Conservation (phyloP, 2,113 vertebrate species). For the Pluvianellus socialis region DNA sequence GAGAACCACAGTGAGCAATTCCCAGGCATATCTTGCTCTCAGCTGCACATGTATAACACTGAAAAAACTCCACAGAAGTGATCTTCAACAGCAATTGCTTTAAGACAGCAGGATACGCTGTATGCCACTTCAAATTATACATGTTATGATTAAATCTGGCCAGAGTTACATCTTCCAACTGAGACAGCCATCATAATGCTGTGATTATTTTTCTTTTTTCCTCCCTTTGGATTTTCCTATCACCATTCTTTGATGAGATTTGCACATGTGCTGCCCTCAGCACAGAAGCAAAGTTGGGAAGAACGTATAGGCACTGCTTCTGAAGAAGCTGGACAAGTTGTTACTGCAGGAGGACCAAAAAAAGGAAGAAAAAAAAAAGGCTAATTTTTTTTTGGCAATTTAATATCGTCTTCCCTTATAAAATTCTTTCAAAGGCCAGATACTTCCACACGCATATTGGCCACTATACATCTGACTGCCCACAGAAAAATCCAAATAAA, state of each 20-base stretch:
- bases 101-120: neutral
- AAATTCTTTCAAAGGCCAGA: neutral
- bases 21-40: neutral
- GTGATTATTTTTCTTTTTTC: neutral
- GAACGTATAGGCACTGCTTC: neutral
- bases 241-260: conserved; percentile 3
- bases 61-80: neutral
- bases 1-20: neutral
- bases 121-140: neutral
- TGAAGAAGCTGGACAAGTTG: neutral
- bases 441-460: neutral
- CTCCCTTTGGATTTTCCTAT: neutral
- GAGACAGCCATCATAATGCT: neutral
- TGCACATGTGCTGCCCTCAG: neutral
- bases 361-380: neutral
- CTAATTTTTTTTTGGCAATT: neutral
- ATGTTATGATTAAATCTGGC: conserved; percentile 6
- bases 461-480: neutral
- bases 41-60: neutral
- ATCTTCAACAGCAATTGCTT: neutral
- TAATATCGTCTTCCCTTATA: neutral
- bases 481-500: neutral
- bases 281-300: neutral
- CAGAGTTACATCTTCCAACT: neutral
- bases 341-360: neutral